These are phyloP conservation scores for Nothoprocta pentlandii DNA, from an alignment of 2,113 vertebrate species.

Conservation along the genomic window DNA sequence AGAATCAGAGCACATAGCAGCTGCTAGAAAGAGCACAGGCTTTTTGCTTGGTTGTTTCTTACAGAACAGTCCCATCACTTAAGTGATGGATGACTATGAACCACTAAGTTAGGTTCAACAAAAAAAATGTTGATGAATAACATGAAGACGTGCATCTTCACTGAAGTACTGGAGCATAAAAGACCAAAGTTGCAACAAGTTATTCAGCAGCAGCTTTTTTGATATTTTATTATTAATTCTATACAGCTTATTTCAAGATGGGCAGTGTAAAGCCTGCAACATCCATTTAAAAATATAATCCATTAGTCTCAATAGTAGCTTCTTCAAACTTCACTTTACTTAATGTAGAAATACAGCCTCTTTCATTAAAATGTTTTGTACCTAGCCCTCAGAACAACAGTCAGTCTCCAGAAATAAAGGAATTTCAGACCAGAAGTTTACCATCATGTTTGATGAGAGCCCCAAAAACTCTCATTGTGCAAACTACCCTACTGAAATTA, in stretches of 20 bases:
- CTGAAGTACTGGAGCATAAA: neutral
- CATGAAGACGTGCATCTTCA: neutral
- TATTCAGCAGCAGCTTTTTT: conserved; percentile 25
- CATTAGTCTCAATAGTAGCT: neutral
- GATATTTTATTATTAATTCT: neutral
- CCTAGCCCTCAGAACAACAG: neutral
- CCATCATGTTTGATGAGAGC: neutral
- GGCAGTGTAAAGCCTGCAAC: neutral
- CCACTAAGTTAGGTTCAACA: neutral
- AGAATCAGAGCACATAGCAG: neutral
- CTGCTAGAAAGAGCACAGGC: neutral
- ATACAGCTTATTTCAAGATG: conserved; percentile 18
- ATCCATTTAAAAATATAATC: neutral
- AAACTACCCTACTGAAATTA: neutral
- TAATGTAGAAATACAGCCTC: neutral
- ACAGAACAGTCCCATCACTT: neutral
- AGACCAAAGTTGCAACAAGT: neutral
- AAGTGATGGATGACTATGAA: rapidly evolving
- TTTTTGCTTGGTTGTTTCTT: neutral
- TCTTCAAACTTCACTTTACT: neutral
- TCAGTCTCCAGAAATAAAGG: neutral
- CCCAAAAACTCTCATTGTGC: neutral
- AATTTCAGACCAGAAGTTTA: conserved; percentile 8
- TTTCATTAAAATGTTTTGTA: neutral
- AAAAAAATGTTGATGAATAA: neutral